phyloP scores from a whole-genome alignment of 2,888 invertebrate species.

The Melanotus villosus region DNA sequence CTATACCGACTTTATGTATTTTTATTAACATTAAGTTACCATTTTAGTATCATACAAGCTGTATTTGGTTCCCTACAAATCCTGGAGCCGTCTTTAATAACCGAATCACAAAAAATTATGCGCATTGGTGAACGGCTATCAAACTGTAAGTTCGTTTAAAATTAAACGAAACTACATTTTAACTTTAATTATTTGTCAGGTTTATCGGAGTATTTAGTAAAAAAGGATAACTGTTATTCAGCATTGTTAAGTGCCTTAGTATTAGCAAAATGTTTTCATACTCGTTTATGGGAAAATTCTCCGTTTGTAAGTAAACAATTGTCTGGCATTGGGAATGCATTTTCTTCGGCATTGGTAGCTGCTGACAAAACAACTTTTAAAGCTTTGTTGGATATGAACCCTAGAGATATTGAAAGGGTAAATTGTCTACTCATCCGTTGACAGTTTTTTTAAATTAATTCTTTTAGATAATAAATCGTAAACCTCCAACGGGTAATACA shows the following conservation, averaged over 20 bases:
- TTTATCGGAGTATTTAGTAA: conserved; percentile 73
- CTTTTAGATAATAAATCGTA: conserved; percentile 80
- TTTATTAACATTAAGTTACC: background rate
- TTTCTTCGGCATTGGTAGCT: conserved; percentile 75
- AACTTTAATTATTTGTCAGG: conserved; percentile 64
- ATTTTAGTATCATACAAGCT: conserved; percentile 81
- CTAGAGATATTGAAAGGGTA: conserved; percentile 82
- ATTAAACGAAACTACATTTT: background rate
- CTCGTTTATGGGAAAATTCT: conserved; percentile 84
- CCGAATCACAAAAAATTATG: conserved; percentile 80
- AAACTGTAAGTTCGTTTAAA: conserved; percentile 73
- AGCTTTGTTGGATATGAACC: conserved; percentile 76
- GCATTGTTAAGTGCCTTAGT: conserved; percentile 74
- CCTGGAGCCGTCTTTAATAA: conserved; percentile 77
- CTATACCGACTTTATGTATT: no score
- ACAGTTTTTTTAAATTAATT: no score
- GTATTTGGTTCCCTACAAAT: conserved; percentile 79
- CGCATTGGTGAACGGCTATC: conserved; percentile 77
- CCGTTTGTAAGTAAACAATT: conserved; percentile 78
- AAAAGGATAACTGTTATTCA: conserved; percentile 66
- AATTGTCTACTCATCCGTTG: conserved; percentile 39
- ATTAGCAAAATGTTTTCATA: conserved; percentile 77
- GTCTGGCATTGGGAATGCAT: conserved; percentile 78
- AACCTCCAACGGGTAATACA: conserved; percentile 81
- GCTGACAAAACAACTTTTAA: conserved; percentile 79